Base-by-base conservation (phyloP, 2,797 vertebrate genomes). In the Toxotes lorentzi region DNA sequence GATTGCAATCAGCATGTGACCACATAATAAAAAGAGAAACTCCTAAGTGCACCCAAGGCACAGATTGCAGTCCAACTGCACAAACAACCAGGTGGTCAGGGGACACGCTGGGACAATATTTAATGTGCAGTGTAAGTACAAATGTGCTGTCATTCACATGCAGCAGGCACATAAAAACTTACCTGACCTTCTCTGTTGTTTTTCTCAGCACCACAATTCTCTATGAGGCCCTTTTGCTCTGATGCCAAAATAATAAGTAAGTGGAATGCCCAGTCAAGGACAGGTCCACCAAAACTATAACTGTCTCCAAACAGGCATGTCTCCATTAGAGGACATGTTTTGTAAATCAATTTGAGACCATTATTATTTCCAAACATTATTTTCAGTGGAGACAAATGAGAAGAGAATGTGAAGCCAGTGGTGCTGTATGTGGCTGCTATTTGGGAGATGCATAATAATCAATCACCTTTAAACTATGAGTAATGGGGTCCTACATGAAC, bases 71-170 rank as follows among this genome's bases (percentile, higher is more conserved):
- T 82, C 53, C 48, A 24, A 48, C 23, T 67, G 56, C 54, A 74
- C 48, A 64, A 79, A 69, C 19, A 50, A 60, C 19, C 69, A 87
- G 64, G 64, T 78, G 73, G 70, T 60, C 50, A 51, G 59, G 59
- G 27, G 69, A 73, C 50, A 71, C 7, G 16, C 78, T n/a, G 24
- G 19, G 64, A 59, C 23, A 17, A 27, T 19, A 59, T n/a, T 60
- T 54, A 72, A 67, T n/a, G 72, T 45, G 69, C 66, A 32, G 48
- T 17, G 30, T 67, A 4, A 45, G 5, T 38, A 23, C 34, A 41
- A 63, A 65, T 38, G 27, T 53, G 14, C 35, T 21, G 61, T 70
- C 7, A 30, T 27, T 48, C 47, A 11, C 34, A 70, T 45, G 24
- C 50, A 43, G 68, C 41, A 65, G 38, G 21, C 64, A 40, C 27